Evolutionary conservation across 2,888 invertebrate genomes (phyloP), one percentile per base, ranked within the genome.

Genomic region (Psylliodes chrysocephalus): DNA sequence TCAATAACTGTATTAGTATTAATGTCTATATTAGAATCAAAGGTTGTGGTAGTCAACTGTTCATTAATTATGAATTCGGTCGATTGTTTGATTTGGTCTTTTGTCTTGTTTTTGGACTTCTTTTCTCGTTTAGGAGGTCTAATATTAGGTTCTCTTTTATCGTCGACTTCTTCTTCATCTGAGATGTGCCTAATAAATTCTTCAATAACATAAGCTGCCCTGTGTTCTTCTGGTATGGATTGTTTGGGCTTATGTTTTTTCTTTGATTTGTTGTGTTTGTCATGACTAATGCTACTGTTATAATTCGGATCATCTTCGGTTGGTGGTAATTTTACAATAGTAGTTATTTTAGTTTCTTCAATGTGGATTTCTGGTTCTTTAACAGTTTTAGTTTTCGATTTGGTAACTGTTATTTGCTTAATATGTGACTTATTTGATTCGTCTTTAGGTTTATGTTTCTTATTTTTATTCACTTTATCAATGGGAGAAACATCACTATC

Each of bases 401-500:
- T 74, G 8, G 69, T 64, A 42, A 71, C 69, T 25, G 68, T 74
- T 42, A 64, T 72, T 6, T 63, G 71, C 65, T 71, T 75, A n/a
- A 68, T 49, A 62, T 67, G 67, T 62, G 68, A 63, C 66, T 72
- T 71, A 55, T 46, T 17, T 55, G 8, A 4, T 17, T 64, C 61
- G 17, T 78, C 15, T 60, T 46, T 52, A 78, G 81, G 33, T 67
- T 70, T 57, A 70, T 73, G 54, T 73, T 73, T 52, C 25, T 38
- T 64, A 28, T 53, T 63, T 42, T 77, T 71, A 67, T 59, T 71
- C 72, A 59, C 68, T 61, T 38, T 61, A 73, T 71, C 76, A 77
- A 73, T 75, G 72, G 75, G 76, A 77, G 71, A 77, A 73, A 66
- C 63, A 52, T 69, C 71, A 71, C 70, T 69, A 74, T 76, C 71